Base-by-base conservation (phyloP, 2,113 vertebrate species). In the Prietella phreatophila region DNA sequence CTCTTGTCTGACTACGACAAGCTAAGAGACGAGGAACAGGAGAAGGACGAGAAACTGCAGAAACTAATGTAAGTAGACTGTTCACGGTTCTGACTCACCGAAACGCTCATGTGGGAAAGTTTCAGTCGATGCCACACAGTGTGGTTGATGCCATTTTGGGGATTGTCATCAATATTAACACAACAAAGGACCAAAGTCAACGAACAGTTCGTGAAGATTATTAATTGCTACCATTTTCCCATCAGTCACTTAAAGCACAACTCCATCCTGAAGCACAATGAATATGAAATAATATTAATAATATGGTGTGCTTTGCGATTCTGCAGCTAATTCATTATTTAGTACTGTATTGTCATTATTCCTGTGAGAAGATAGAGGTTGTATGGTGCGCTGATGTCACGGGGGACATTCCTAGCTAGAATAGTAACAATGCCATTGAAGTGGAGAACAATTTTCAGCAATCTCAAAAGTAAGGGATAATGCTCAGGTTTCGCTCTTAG, bases 1-100 rank as follows among this genome's bases (percentile, higher is more conserved):
- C 95, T 99, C 85, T 95, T 94, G 80, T 96, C 96, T 8, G 98
- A 99, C 93, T 96, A 96, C 83, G 96, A 97, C 83, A 97, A 97
- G 91, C 93, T 99, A 87, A 97, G 95, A 94, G 92, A 93, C 3
- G 97, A 99, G 84, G 97, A 99, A 81, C 95, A 96, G 86, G 96
- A 97, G 90, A 97, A 97, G 91, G 96, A 96, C 83, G 93, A 94
- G 89, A 96, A 96, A 30, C 94, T 97, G 90, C 95, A 97, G 88
- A 96, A 96, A 82, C 95, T 97, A 82, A 88, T 96, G 97, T 97
- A 93, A 96, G 96, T 95, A 5, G 0, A 73, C 7, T 67, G 27
- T n/a, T 80, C 25, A n/a, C 4, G 15, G 30, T 71, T 71, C 30
- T 36, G 15, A 36, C 67, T 22, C 36, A 39, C 8, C 39, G 19